phyloP scores from a whole-genome alignment of 1,140 invertebrate species.

The Littorina saxatilis region DNA sequence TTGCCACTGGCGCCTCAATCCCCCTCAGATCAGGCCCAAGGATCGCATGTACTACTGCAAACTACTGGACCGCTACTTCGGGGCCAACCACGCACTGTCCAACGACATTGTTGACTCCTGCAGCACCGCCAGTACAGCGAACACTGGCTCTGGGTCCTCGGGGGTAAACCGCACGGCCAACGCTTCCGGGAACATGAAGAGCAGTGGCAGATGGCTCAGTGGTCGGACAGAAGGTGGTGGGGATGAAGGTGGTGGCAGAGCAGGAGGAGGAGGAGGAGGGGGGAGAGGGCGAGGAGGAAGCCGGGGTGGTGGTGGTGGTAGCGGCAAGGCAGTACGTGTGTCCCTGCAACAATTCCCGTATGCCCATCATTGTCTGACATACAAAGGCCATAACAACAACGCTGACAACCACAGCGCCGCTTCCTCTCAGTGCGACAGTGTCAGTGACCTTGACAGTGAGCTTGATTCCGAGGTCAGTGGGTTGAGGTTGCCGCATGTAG shows the following conservation, averaged over 20 bases:
- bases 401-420: too few relatives aligned
- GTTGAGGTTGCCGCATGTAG: neutral
- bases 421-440: constrained; percentile 49
- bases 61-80: constrained; percentile 70
- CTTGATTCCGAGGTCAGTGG: constrained; percentile 19
- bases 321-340: constrained; percentile 37
- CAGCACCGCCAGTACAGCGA: neutral
- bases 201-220: neutral
- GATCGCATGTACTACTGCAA: constrained; percentile 71
- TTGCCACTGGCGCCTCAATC: neutral
- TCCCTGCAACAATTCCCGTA: constrained; percentile 57
- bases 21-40: constrained; percentile 61
- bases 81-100: constrained; percentile 66
- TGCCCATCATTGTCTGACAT: too few relatives aligned
- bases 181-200: neutral
- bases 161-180: constrained; percentile 4
- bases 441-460: constrained; percentile 56
- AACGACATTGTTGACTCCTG: constrained; percentile 47
- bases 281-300: neutral
- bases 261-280: constrained; percentile 12
- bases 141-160: constrained; percentile 10
- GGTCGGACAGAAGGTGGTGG: too few relatives aligned
- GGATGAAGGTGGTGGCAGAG: too few relatives aligned
- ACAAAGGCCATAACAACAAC: too few relatives aligned
- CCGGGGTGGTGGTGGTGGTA: neutral